Evolutionary conservation across 1,140 invertebrate species (phyloP), one percentile per base, ranked within the genome.

Genomic region (Chironomus striatipennis): DNA sequence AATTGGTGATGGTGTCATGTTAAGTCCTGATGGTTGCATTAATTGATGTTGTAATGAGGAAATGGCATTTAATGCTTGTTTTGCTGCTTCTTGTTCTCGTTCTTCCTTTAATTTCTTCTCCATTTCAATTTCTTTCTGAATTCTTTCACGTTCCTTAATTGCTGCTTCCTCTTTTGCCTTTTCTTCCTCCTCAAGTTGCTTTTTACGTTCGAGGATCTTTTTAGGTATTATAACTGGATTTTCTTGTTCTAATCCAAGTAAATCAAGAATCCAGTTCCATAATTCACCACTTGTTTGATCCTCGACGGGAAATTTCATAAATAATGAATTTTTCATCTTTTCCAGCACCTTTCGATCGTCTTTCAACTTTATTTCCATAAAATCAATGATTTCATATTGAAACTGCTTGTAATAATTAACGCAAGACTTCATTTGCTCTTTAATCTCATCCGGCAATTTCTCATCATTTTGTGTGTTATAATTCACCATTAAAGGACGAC

Each of bases 401-500:
- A 78, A 82, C 73, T 89, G 87, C 77, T 87, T 88, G 78, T 96
- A 96, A 83, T 93, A 96, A 78, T 95, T 91, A 9, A 91, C 89
- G 79, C 93, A 91, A 79, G 90, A 88, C 84, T 90, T 90, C 86
- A 97, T 93, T 85, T 96, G 93, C 77, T 91, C 89, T 78, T 95
- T 89, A 57, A 93, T 87, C 81, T 94, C 91, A 78, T 91, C 88
- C 17, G 92, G 89, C 47, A 97, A 84, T 79, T 91, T 91, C 43
- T 90, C 88, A 80, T 97, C 95, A 78, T 94, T 90, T 7, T 90
- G 84, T 74, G 95, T 88, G 75, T 89, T 92, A 78, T 94, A 96
- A 77, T 91, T 91, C 83, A 98, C 90, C 9, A 93, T 84, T 88
- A 97, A 93, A 1, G 96, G 95, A 43, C 93, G 87, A 0, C 94